Evolutionary conservation across 2,113 vertebrate genomes (phyloP), one percentile per base, ranked within the genome.

Genomic region (Zingel zingel): DNA sequence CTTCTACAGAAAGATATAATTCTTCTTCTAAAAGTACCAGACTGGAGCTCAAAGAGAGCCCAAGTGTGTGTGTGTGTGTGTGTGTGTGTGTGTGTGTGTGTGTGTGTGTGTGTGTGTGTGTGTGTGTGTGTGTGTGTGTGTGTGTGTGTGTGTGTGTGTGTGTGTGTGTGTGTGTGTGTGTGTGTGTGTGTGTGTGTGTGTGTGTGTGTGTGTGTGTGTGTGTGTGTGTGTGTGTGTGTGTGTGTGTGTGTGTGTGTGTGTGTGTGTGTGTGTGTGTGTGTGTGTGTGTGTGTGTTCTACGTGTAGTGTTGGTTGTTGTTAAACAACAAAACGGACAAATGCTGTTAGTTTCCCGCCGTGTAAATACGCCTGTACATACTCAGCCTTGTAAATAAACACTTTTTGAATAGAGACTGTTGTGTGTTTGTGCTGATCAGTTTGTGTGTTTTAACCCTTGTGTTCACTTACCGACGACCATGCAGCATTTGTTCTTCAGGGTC

Each of bases 301-400:
- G 2, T 43, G 13, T 39, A 27, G 33, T 43, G 8, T 36, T 16
- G 19, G 12, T 54, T 36, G 25, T 30, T 27, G 27, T 50, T 62
- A 5, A 50, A 14, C 7, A 13, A 51, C 62, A 51, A 27, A 3
- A 16, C 36, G 4, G 53, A 56, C 6, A 57, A 15, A 48, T 47
- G 33, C 62, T 81, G 47, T 51, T 33, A 1, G 8, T 69, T 72
- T 71, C 18, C 65, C 16, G 77, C 19, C 61, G 7, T 94, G 88
- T 95, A 94, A 85, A 92, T 91, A 94, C 25, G 11, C n/a, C 21
- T 94, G 93, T 93, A 92, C 15, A 91, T 89, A 93, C 43, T 64
- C 43, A 30, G 53, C 43, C 61, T 65, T 95, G 93, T 94, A 93
- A 95, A 95, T 94, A 94, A 94, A 94, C 30, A 33, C 13, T 59